Conservation (phyloP, 2,888 invertebrate species). For the Seira ritae region DNA sequence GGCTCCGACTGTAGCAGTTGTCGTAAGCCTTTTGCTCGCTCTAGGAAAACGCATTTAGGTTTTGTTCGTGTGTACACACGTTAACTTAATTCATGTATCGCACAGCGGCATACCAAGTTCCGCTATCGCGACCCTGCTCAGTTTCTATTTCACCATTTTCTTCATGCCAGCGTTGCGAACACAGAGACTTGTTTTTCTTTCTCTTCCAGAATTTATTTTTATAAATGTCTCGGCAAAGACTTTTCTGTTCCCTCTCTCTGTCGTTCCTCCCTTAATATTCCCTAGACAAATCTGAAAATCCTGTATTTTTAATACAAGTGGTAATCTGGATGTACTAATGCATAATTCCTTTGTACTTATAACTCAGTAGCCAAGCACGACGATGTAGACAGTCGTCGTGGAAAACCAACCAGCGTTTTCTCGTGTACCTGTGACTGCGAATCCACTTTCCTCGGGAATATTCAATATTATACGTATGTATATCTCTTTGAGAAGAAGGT, state of each 20-base stretch:
- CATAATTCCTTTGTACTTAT: conserved; percentile 49
- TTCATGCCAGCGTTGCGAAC: too few species aligned
- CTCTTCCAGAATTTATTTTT: background rate
- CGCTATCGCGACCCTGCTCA: too few species aligned
- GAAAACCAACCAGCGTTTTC: too few species aligned
- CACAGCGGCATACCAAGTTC: conserved; percentile 4
- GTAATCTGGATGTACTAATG: conserved; percentile 52
- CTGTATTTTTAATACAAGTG: conserved; percentile 37
- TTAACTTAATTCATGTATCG: conserved; percentile 39
- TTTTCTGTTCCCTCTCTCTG: too few species aligned
- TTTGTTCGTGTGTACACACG: background rate
- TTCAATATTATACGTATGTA: too few species aligned
- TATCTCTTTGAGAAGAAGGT: background rate
- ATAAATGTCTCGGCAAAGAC: too few species aligned
- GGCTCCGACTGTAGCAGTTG: background rate
- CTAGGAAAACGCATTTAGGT: too few species aligned
- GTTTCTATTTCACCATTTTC: too few species aligned
- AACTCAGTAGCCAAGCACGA: conserved; percentile 24
- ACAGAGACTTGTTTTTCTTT: background rate
- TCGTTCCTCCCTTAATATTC: background rate
- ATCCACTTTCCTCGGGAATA: too few species aligned
- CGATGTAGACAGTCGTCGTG: background rate
- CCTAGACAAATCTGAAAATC: conserved; percentile 21
- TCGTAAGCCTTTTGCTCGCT: background rate
- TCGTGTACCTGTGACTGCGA: too few species aligned